phyloP scores from a whole-genome alignment of 1,140 invertebrate species.

The Camponotus vicinus region DNA sequence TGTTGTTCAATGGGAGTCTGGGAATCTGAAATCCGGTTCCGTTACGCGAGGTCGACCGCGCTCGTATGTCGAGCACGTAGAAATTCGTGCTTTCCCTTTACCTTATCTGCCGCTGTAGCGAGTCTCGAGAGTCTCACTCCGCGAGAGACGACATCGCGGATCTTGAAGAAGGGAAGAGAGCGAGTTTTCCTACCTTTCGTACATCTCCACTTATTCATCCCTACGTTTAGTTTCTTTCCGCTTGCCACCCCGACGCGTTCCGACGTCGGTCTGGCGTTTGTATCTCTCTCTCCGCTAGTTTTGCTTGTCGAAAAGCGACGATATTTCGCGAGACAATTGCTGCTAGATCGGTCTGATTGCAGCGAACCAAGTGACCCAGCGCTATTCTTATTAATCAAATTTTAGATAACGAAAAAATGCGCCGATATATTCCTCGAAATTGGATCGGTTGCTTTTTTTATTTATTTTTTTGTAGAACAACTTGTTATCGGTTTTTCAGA shows the following conservation, averaged over 20 bases:
- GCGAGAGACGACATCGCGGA: constrained; percentile 59
- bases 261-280: background rate
- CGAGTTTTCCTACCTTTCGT: constrained; percentile 7
- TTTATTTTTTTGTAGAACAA: background rate
- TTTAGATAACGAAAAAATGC: background rate
- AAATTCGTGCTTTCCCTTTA: constrained; percentile 79
- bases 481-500: background rate
- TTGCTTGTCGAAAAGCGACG: constrained; percentile 4
- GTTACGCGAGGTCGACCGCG: constrained; percentile 57
- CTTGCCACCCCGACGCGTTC: constrained; percentile 2
- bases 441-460: background rate
- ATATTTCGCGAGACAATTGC: constrained; percentile 45
- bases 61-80: constrained; percentile 79
- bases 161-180: constrained; percentile 36
- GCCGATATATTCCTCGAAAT: background rate
- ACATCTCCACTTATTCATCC: background rate
- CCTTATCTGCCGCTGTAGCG: constrained; percentile 71
- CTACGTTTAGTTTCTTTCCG: constrained; percentile 47
- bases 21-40: constrained; percentile 71
- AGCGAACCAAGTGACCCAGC: background rate
- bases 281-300: constrained; percentile 6
- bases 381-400: constrained; percentile 20
- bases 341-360: constrained; percentile 1
- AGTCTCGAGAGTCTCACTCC: constrained; percentile 38
- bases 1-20: constrained; percentile 67